Evolutionary conservation across 2,797 vertebrate species (phyloP), one percentile per base, ranked within the genome.

Genomic region (Agapornis canus): DNA sequence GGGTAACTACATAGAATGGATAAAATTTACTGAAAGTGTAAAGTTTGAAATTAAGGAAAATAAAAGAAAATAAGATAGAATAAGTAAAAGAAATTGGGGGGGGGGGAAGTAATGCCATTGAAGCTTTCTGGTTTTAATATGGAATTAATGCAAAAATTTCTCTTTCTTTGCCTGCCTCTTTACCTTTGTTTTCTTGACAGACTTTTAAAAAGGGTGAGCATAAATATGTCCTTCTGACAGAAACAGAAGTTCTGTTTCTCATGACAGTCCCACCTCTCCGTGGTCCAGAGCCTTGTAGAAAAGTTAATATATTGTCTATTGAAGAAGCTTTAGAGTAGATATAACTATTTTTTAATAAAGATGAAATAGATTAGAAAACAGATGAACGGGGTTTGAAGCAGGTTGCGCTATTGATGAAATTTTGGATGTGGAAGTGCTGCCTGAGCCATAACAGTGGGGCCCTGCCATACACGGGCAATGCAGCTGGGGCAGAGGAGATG

Each of bases 401-500:
- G 32, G 4, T 69, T 2, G 11, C 8, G 0, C 17, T 35, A 0
- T 2, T 16, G 37, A 21, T n/a, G 60, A 29, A 5, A 5, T 42
- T 59, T 20, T 40, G 32, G 31, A 10, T 18, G 7, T 4, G 13
- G 54, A 48, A 23, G 59, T 6, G 23, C 37, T 79, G 21, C 48
- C 37, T 22, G 11, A 45, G 8, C 47, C 2, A 0, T 31, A 60
- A 51, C 32, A 48, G 31, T 4, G 6, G 51, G 9, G 7, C 5
- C 32, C 7, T 1, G 23, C 42, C 4, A 0, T 14, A 16, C 1
- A 0, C 2, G 40, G 43, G 61, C 1, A 4, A 29, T 5, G 48
- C 13, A 21, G 39, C 17, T 31, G 39, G 12, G 14, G 11, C 9
- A 9, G 47, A 2, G 49, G 13, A 6, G n/a, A 17, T 4, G 73